Conservation (phyloP, 2,888 invertebrate species). For the Coremacera marginata region DNA sequence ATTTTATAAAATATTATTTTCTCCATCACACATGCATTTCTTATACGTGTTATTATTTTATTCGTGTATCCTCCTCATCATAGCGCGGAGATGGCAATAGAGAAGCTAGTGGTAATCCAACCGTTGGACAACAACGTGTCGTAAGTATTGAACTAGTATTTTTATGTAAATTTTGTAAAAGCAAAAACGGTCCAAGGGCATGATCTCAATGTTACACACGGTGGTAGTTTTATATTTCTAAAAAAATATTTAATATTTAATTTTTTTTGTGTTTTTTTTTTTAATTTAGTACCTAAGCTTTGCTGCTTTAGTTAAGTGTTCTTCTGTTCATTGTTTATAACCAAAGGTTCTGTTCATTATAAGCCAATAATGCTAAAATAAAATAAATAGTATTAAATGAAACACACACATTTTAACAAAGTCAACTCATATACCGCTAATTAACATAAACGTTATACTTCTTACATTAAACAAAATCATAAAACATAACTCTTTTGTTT, state of each 20-base stretch:
- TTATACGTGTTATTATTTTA: conserved; percentile 34
- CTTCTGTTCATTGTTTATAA: background rate
- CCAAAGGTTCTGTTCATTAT: too few species aligned
- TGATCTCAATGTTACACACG: background rate
- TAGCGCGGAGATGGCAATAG: conserved; percentile 63
- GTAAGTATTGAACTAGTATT: conserved; percentile 56
- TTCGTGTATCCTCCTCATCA: conserved; percentile 50
- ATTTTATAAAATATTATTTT: conserved; percentile 5
- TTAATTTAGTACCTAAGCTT: background rate
- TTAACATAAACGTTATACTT: background rate
- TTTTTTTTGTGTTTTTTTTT: background rate
- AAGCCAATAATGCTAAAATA: too few species aligned
- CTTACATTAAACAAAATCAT: background rate
- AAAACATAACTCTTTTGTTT: background rate
- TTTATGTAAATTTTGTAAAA: background rate
- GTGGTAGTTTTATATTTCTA: background rate
- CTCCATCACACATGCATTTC: conserved; percentile 29
- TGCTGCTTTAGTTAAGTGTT: background rate
- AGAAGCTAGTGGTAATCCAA: conserved; percentile 63
- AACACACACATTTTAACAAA: too few species aligned
- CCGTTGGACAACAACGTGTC: conserved; percentile 58
- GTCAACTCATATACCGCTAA: background rate
- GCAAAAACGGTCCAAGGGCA: background rate
- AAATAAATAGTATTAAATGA: too few species aligned
- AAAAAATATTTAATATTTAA: too few species aligned